phyloP scores from a whole-genome alignment of 2,113 vertebrate species.

The Phyllostomus discolor region DNA sequence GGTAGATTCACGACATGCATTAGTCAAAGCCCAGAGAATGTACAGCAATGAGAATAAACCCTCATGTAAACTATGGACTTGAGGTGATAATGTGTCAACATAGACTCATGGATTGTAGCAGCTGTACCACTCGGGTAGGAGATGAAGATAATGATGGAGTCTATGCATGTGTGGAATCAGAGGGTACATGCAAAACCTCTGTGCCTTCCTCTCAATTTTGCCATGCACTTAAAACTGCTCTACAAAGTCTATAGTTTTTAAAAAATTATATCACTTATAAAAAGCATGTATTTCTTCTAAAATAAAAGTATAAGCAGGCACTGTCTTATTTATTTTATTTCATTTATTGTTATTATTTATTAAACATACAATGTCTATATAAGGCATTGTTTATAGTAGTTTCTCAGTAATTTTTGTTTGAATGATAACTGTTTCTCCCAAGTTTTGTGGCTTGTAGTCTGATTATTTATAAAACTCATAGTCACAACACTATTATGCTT shows the following conservation, averaged over 20 bases:
- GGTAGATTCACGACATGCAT: not conserved
- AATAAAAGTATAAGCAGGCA: not conserved
- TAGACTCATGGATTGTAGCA: not conserved
- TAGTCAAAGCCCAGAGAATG: not conserved
- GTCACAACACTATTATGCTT: not conserved
- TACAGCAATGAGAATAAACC: not conserved
- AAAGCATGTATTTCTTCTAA: not conserved
- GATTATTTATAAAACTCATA: not conserved
- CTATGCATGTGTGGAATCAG: fast-evolving
- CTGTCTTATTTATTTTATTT: not conserved
- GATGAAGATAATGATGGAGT: not conserved
- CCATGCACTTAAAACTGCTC: not conserved
- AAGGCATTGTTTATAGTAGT: not conserved
- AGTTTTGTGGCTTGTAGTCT: not conserved
- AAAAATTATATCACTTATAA: not conserved
- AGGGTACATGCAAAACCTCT: not conserved
- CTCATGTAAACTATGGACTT: not conserved
- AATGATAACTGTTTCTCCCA: not conserved
- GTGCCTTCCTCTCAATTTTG: not conserved
- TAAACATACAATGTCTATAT: not conserved
- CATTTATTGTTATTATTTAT: not conserved
- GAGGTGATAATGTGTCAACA: not conserved
- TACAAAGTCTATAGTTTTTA: not conserved
- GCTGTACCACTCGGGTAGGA: not conserved
- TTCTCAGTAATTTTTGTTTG: not conserved